Base-by-base conservation (phyloP, 2,797 vertebrate genomes). In the Ammospiza maritima region DNA sequence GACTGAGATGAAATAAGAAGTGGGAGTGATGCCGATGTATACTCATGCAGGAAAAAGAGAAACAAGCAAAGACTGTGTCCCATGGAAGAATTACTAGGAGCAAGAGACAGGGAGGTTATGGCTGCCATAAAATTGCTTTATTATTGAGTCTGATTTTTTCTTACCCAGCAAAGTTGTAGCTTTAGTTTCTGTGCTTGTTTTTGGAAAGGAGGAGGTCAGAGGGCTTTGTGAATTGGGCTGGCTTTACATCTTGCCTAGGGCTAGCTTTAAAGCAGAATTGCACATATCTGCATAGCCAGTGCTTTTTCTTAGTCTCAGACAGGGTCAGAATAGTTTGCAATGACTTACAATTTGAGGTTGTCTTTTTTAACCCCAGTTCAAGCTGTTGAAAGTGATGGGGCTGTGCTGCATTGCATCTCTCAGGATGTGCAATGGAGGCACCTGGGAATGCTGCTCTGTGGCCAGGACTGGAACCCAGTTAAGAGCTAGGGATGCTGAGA, bases 301-400 rank as follows among this genome's bases (percentile, higher is more conserved):
- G 16, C 26, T 88, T 45, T 2, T 1, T 29, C 32, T 73, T 70
- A 6, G 12, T 50, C 34, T 65, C 26, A 65, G 57, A 5, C 10
- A 78, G 32, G 40, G 22, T 50, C 53, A 56, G n/a, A 71, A 16
- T 4, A 34, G 19, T 3, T 66, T 73, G 44, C 18, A 54, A 54
- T 44, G 45, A 36, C 8, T 56, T 50, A 40, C 0, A 38, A 2
- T 38, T 60, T 27, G 6, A 12, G 2, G 0, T 5, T 32, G n/a
- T 34, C 14, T n/a, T 47, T 69, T 85, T 47, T 47, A 77, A 70
- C 25, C 56, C 30, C 29, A 19, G 13, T 53, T 89, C 16, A 74
- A 48, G 11, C 38, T 34, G 22, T 73, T 69, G 29, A 22, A 69
- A 73, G 32, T 67, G 8, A 26, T 0, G 0, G 23, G 20, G 20